Percentiles rank a stretch among this genome's conserved stretches.
These are phyloP conservation scores for Notarius lentiginosus DNA, from an alignment of 2,113 vertebrate species.

Conservation along the genomic window DNA sequence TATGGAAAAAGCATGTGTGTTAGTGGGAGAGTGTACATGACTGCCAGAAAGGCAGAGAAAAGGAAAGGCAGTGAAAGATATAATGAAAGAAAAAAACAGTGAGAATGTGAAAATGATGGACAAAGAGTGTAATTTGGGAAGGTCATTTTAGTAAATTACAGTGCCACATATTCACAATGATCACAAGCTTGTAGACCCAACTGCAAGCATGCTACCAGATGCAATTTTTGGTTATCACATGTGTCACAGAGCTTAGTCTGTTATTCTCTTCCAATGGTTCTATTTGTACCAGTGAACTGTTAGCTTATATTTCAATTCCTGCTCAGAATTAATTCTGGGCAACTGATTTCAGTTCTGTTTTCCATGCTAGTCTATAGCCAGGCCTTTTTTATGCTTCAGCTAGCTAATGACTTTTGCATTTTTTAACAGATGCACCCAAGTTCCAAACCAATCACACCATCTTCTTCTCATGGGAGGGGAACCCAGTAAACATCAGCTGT, in stretches of 20 bases:
- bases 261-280: neutral
- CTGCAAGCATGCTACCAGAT: conserved; percentile 34
- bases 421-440: conserved; percentile 86
- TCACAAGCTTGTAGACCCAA: conserved; percentile 11
- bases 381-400: neutral
- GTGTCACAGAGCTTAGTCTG: conserved; percentile 12
- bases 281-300: conserved; percentile 4
- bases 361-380: neutral
- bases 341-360: conserved; percentile 32
- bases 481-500: conserved; percentile 96
- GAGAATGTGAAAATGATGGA: neutral
- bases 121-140: conserved; percentile 4
- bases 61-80: conserved; percentile 19
- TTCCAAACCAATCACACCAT: conserved; percentile 92
- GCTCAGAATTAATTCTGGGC: conserved; percentile 29
- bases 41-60: neutral
- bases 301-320: conserved; percentile 15
- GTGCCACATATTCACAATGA: conserved; percentile 25
- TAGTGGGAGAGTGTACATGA: neutral
- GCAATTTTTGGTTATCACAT: neutral
- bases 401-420: conserved; percentile 16
- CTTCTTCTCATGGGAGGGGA: conserved; percentile 97
- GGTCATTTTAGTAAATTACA: conserved; percentile 32
- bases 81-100: neutral
- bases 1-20: conserved; percentile 63